These are phyloP conservation scores for Nasonia oneida DNA, from an alignment of 2,888 invertebrate species.

Conservation along the genomic window DNA sequence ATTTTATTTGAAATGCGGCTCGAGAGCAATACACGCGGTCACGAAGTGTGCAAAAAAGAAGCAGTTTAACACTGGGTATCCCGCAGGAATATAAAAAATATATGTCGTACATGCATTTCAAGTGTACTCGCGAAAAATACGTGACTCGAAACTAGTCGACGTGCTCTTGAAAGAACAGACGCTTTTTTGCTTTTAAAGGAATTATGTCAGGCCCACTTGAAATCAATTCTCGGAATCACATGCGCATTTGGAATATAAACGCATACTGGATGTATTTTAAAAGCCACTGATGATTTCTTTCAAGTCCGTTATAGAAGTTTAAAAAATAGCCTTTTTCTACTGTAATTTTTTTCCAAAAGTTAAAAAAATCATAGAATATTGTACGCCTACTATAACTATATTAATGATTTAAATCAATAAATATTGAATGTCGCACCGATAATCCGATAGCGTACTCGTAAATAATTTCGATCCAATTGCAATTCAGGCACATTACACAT, in stretches of 20 bases:
- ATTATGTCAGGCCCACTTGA: background rate
- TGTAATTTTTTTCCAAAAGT: no score
- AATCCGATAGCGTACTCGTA: background rate
- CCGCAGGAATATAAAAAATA: background rate
- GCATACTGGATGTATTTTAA: no score
- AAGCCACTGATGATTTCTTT: no score
- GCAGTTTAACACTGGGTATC: background rate
- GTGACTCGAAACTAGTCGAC: background rate
- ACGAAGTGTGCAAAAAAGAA: slow-evolving; percentile 7
- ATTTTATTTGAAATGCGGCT: background rate
- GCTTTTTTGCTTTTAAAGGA: background rate
- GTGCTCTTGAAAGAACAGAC: background rate
- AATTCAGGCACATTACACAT: background rate
- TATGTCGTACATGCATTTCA: background rate
- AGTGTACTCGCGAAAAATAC: background rate
- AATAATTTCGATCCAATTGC: background rate
- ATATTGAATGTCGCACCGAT: no score
- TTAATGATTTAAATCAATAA: no score
- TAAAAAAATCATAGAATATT: background rate
- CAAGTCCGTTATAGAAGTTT: no score
- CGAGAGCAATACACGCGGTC: background rate
- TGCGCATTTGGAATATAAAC: no score
- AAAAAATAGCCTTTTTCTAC: no score
- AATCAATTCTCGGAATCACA: background rate
- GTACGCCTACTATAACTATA: background rate